These are phyloP conservation scores for Scortum barcoo DNA, from an alignment of 2,113 vertebrate genomes.

Conservation along the genomic window DNA sequence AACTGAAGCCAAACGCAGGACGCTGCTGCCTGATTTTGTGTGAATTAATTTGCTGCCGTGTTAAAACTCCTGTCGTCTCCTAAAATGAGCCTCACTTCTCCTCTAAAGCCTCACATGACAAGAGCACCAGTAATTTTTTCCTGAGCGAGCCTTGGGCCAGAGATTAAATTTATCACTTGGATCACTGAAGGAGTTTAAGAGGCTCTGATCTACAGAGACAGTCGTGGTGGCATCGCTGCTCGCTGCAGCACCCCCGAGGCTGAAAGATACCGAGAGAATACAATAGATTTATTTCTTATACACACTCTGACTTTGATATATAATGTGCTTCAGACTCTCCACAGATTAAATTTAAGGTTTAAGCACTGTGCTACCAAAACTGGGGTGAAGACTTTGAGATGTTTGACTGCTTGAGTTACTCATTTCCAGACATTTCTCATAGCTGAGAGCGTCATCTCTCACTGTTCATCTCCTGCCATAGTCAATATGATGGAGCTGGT, in stretches of 20 bases:
- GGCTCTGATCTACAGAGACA: constrained; percentile 39
- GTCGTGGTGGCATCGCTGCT: background rate
- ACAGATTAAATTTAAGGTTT: background rate
- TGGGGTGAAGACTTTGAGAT: background rate
- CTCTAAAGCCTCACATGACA: constrained; percentile 2
- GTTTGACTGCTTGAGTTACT: background rate
- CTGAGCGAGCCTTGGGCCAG: constrained; percentile 8
- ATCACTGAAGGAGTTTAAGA: constrained; percentile 7
- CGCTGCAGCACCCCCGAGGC: constrained; percentile 3
- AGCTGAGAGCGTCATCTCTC: background rate
- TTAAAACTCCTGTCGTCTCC: background rate
- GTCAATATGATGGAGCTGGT: background rate
- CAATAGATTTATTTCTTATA: background rate
- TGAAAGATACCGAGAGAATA: constrained; percentile 3
- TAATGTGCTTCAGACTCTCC: background rate
- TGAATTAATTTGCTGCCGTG: background rate
- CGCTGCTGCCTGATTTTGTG: background rate
- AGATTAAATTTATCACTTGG: constrained; percentile 10
- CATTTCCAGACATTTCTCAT: background rate
- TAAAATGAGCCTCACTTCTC: constrained; percentile 18
- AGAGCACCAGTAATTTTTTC: background rate
- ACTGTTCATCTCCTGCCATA: background rate
- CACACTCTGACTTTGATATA: background rate
- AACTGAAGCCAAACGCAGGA: background rate
- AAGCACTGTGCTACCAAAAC: background rate